Conservation (phyloP, 2,888 invertebrate genomes). For the Dioctria linearis region DNA sequence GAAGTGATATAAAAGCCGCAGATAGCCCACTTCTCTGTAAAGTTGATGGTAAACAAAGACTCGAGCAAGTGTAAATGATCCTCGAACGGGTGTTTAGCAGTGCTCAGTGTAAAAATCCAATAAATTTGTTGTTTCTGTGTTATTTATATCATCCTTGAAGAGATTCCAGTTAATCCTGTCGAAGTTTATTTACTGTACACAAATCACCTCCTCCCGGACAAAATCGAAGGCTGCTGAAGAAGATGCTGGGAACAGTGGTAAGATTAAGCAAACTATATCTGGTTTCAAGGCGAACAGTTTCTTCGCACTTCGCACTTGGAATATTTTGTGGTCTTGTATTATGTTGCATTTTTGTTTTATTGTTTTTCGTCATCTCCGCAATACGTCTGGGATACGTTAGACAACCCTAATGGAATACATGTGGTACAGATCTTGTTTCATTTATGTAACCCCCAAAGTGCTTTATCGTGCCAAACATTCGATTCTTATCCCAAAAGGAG, state of each 20-base stretch:
- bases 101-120: conserved; percentile 18
- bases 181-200: neutral
- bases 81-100: conserved; percentile 20
- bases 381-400: too few relatives aligned
- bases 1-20: conserved; percentile 70
- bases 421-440: neutral
- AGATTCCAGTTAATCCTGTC: neutral
- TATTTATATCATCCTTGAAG: neutral
- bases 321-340: neutral
- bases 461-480: neutral
- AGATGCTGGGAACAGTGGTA: conserved; percentile 31
- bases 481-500: neutral
- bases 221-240: neutral
- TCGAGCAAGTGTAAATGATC: conserved; percentile 67
- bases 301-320: neutral
- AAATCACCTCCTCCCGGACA: neutral
- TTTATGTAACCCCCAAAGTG: neutral
- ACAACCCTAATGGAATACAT: conserved; percentile 2
- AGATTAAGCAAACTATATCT: conserved; percentile 3
- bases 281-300: neutral
- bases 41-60: conserved; percentile 71
- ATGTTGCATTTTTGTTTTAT: neutral
- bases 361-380: neutral
- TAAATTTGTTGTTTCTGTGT: neutral
- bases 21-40: conserved; percentile 70